These are phyloP conservation scores for Drosophila histrio DNA, from an alignment of 2,888 invertebrate genomes.

Conservation along the genomic window DNA sequence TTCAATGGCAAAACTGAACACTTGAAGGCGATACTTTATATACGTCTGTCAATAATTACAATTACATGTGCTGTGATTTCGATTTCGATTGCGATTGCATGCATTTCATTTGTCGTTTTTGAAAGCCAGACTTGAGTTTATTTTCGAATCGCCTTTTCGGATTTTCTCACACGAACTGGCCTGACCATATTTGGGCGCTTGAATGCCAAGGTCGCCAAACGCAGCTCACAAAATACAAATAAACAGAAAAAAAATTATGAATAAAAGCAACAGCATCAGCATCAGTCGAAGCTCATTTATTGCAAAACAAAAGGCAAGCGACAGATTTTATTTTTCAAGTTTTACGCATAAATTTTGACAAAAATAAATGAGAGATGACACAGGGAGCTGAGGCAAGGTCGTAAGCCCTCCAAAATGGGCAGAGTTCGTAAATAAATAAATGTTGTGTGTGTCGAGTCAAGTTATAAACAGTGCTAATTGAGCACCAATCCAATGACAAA, in stretches of 20 bases:
- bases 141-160: constrained; percentile 16
- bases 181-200: constrained; percentile 70
- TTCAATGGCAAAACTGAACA: constrained; percentile 42
- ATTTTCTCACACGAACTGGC: constrained; percentile 65
- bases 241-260: constrained; percentile 13
- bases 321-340: constrained; percentile 44
- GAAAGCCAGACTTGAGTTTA: constrained; percentile 30
- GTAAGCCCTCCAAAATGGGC: constrained; percentile 48
- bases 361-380: constrained; percentile 34
- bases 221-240: constrained; percentile 28
- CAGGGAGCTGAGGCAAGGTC: constrained; percentile 44
- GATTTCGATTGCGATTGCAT: constrained; percentile 23
- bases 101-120: constrained; percentile 51
- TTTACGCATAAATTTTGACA: constrained; percentile 61
- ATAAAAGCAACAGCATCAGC: constrained; percentile 14
- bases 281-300: constrained; percentile 46
- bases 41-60: constrained; percentile 47
- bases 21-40: constrained; percentile 28
- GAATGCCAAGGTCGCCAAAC: constrained; percentile 72
- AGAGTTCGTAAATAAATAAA: constrained; percentile 25
- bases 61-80: constrained; percentile 24
- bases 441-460: constrained; percentile 4
- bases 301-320: constrained; percentile 49
- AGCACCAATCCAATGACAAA: constrained; percentile 32
- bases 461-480: constrained; percentile 43